phyloP scores from a whole-genome alignment of 2,888 invertebrate genomes.

The Lycaena phlaeas region DNA sequence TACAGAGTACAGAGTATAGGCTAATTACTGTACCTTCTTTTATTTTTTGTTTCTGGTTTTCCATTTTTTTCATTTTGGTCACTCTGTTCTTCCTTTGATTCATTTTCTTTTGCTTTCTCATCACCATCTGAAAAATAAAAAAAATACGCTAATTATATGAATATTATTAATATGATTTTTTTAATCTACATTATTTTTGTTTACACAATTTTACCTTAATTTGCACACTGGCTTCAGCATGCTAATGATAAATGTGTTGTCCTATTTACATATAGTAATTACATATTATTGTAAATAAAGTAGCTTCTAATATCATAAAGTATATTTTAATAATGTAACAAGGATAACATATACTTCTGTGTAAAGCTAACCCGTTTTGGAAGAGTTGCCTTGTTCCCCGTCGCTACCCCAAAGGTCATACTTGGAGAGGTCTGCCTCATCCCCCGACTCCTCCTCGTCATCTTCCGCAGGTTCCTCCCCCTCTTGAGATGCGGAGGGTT shows the following conservation, averaged over 20 bases:
- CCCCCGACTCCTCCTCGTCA: constrained; percentile 75
- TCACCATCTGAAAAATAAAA: constrained; percentile 32
- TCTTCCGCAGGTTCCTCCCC: constrained; percentile 68
- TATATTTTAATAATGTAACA: too few relatives aligned
- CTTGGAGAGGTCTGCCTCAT: constrained; percentile 81
- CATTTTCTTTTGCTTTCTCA: constrained; percentile 41
- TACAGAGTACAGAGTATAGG: too few relatives aligned
- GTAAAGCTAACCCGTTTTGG: constrained; percentile 36
- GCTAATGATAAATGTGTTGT: too few relatives aligned
- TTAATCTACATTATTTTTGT: too few relatives aligned
- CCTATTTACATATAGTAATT: too few relatives aligned
- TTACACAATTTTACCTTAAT: too few relatives aligned
- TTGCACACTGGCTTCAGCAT: too few relatives aligned
- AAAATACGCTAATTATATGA: neutral
- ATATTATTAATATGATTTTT: too few relatives aligned
- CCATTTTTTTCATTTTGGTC: constrained; percentile 41
- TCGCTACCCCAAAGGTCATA: constrained; percentile 85
- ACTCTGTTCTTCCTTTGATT: constrained; percentile 34
- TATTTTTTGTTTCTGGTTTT: constrained; percentile 41
- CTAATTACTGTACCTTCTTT: constrained; percentile 59
- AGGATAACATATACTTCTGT: constrained; percentile 1
- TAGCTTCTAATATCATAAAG: too few relatives aligned
- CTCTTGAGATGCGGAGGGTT: constrained; percentile 41
- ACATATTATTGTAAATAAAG: too few relatives aligned
- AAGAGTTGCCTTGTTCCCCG: constrained; percentile 57